Evolutionary conservation across 2,113 vertebrate species (phyloP).

Genomic region (Lepus americanus): DNA sequence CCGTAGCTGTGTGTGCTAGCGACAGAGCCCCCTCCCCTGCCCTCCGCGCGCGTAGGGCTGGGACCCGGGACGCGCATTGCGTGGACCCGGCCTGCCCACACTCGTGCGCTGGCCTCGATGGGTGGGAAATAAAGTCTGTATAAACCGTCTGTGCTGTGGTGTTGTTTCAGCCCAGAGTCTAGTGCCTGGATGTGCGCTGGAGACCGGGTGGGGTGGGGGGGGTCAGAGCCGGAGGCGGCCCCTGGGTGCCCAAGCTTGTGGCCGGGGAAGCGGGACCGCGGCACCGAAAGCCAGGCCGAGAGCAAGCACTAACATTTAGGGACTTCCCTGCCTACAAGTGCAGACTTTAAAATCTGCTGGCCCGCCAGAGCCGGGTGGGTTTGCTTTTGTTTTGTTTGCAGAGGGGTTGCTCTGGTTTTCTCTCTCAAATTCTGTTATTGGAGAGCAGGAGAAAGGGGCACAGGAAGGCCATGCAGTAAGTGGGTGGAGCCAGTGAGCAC

Average conservation of each 20-base stretch:
- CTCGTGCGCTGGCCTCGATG: constrained; percentile 34
- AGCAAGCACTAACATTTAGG: not conserved
- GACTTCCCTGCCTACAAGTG: not conserved
- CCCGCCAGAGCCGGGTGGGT: not conserved
- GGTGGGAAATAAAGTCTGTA: constrained; percentile 79
- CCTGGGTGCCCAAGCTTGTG: not conserved
- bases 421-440: not conserved
- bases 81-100: constrained; percentile 41
- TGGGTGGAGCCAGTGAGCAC: not conserved
- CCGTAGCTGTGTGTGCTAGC: constrained; percentile 45
- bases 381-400: not conserved
- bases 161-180: not conserved
- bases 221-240: too few relatives aligned
- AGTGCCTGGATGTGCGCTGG: not conserved
- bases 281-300: not conserved
- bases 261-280: not conserved
- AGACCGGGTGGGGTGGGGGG: too few relatives aligned
- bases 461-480: not conserved
- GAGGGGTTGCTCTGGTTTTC: not conserved
- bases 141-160: constrained; percentile 54
- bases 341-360: not conserved
- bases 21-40: not conserved
- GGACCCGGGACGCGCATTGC: not conserved
- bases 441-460: not conserved
- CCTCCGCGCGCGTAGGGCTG: constrained; percentile 23